phyloP scores from a whole-genome alignment of 2,888 invertebrate genomes.

The Cordilura impudica region DNA sequence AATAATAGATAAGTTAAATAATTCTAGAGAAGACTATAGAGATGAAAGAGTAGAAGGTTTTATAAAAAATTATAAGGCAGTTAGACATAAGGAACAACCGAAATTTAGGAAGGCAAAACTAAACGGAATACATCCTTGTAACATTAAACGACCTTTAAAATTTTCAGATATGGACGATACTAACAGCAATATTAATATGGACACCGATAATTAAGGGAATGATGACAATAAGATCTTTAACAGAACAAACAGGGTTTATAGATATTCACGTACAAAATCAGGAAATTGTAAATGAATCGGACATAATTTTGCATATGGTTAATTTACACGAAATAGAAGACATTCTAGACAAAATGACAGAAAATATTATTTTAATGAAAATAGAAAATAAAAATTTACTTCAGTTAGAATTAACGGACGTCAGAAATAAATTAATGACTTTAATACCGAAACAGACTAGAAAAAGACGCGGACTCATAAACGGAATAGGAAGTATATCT shows the following conservation, averaged over 20 bases:
- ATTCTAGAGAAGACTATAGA: conserved; percentile 17
- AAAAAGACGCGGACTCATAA: conserved; percentile 45
- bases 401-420: conserved; percentile 31
- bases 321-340: conserved; percentile 28
- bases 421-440: conserved; percentile 37
- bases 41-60: conserved; percentile 43
- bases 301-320: conserved; percentile 48
- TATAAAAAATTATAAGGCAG: conserved; percentile 47
- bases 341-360: conserved; percentile 28
- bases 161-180: conserved; percentile 42
- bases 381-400: conserved; percentile 43
- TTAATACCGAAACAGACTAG: conserved; percentile 36
- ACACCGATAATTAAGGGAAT: neutral
- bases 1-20: conserved; percentile 41
- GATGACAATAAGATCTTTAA: too few species aligned
- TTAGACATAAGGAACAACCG: conserved; percentile 49
- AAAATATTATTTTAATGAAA: conserved; percentile 39
- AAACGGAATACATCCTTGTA: conserved; percentile 45
- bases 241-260: too few species aligned
- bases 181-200: conserved; percentile 11
- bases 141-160: conserved; percentile 56
- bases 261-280: too few species aligned
- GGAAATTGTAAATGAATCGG: conserved; percentile 43
- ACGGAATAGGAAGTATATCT: conserved; percentile 36
- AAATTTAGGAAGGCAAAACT: conserved; percentile 51